Evolutionary conservation across 2,797 vertebrate species (phyloP).

Genomic region (Ctenopoma multispine): DNA sequence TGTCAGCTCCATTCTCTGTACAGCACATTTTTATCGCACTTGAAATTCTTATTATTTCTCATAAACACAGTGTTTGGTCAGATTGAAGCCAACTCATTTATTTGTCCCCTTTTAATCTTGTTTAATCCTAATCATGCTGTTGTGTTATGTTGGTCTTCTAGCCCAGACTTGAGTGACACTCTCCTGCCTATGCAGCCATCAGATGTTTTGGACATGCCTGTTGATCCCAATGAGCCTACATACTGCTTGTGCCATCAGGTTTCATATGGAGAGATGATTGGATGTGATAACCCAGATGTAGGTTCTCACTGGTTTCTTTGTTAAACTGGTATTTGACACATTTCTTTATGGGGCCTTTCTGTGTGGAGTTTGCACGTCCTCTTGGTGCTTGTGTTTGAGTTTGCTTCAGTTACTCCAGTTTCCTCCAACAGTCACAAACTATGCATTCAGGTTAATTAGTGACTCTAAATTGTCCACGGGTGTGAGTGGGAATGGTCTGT

Average conservation of each 20-base stretch:
- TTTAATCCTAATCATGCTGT: conserved; percentile 5
- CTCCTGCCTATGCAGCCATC: conserved; percentile 93
- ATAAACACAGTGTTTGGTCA: neutral
- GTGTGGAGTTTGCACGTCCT: too few relatives aligned
- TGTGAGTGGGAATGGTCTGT: too few relatives aligned
- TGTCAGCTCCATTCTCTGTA: neutral
- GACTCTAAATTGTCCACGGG: too few relatives aligned
- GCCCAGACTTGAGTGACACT: conserved; percentile 90
- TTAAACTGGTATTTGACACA: neutral
- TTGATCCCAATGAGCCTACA: conserved; percentile 96
- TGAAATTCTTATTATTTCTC: neutral
- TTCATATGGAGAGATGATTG: conserved; percentile 98
- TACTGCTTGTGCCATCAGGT: conserved; percentile 98
- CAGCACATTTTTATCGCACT: neutral
- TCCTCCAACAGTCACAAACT: too few relatives aligned
- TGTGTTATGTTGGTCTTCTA: conserved; percentile 56
- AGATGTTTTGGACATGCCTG: conserved; percentile 96
- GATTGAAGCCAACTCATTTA: neutral
- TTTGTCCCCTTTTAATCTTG: neutral
- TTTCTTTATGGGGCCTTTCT: too few relatives aligned
- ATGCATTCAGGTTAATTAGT: too few relatives aligned
- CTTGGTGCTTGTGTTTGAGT: too few relatives aligned
- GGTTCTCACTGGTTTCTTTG: conserved; percentile 47
- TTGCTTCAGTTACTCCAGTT: too few relatives aligned
- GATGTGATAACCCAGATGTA: conserved; percentile 97